Base-by-base conservation (phyloP, 2,797 vertebrate genomes). In the Trachurus trachurus region DNA sequence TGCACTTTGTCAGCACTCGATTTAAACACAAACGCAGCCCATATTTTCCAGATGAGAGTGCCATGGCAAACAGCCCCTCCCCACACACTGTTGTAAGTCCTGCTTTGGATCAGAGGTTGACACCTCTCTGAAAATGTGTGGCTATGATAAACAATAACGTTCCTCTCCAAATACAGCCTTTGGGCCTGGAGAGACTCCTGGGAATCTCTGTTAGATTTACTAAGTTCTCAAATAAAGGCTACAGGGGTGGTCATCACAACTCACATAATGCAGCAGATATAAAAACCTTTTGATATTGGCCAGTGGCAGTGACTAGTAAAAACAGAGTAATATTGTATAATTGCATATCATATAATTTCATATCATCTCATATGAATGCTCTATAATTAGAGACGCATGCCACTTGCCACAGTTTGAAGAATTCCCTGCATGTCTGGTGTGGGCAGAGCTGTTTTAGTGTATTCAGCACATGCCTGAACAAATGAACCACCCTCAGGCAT, bases 91-190 rank as follows among this genome's bases (percentile, higher is more conserved):
- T 73, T 69, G 4, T 17, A 37, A 76, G 76, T 70, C 40, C 89
- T 91, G 90, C 65, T 79, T 81, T 82, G 66, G 64, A 85, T 90
- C 89, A 88, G 52, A 66, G 16, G 40, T 17, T 77, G 81, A 88
- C 82, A 65, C 67, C 37, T 61, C 72, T 53, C 2, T 79, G 40
- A 66, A 57, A 71, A 78, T 15, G 2, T 67, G 62, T 42, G 21
- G 49, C 54, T 52, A 53, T 39, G 21, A 89, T 93, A 92, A 93
- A 91, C 87, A 90, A 71, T 59, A 75, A 58, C 47, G 73, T 82
- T 90, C 86, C 82, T 93, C 58, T 80, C 87, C 89, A 91, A 93
- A 92, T 89, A 87, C 85, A 92, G 91, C n/a, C 37, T 71, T 12
- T 49, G 34, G 29, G 37, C 34, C 26, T 2, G 50, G 66, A 60